Base-by-base conservation (phyloP, 2,113 vertebrate genomes). In the Galbula dea region DNA sequence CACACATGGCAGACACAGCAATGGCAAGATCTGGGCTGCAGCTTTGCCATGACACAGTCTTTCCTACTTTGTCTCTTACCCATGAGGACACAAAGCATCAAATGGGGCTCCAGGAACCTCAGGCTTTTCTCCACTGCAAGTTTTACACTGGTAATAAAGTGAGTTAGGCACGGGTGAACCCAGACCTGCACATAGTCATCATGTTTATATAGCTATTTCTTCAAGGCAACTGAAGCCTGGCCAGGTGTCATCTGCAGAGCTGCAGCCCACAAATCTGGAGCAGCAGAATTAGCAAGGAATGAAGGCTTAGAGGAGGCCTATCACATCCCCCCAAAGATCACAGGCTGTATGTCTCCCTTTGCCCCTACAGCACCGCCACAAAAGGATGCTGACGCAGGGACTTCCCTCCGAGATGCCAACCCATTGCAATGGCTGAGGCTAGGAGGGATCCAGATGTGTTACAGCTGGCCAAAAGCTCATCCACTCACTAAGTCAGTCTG, bases 311-410 rank as follows among this genome's bases (percentile, higher is more conserved):
- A 52, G 0, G 3, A 6, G 22, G 20, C 54, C 93, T 1, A 1
- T 22, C 3, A 0, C 0, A 0, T 61, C 4, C 3, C 41, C 74
- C 45, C 12, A 2, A 46, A 54, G 46, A 73, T 39, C 2, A 1
- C 2, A 7, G 29, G 34, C 37, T 1, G 1, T 58, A 83, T 48
- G 39, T 8, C 23, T 88, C 39, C 58, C 41, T 75, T 65, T 58
- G 32, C 15, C 63, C 26, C 29, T 48, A 22, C 12, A 61, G 14
- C 29, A 69, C 9, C 30, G 57, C 79, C 58, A 76, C 26, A 68
- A 73, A 76, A 63, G 36, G 34, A 54, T 86, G 67, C 66, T 88
- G 85, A n/a, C 6, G 30, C 45, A 65, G 12, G 32, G 26, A 34
- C 4, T 5, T 8, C 7, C 9, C 58, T 82, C 0, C 0, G 26